A percentile compares a stretch with the other conserved stretches of the same genome.
Evolutionary conservation across 2,113 vertebrate species (phyloP).

Genomic region (Festucalex cinctus): DNA sequence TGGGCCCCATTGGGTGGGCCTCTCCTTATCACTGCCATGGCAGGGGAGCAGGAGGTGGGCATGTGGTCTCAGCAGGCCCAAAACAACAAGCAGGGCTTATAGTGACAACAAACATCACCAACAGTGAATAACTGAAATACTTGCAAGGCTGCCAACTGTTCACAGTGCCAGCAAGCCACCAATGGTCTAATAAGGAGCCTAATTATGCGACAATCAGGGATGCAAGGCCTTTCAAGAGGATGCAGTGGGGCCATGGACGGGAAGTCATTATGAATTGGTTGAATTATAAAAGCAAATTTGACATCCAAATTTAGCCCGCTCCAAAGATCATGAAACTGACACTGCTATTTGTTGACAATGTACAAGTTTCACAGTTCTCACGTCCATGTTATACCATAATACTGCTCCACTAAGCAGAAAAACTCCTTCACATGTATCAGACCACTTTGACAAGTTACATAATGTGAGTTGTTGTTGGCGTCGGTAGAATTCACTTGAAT

Average conservation of each 20-base stretch:
- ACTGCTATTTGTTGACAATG: background rate
- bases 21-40: constrained; percentile 29
- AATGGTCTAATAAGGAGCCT: constrained; percentile 9
- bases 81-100: constrained; percentile 49
- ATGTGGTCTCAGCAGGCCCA: constrained; percentile 21
- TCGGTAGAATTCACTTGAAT: background rate
- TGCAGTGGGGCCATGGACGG: background rate
- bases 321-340: constrained; percentile 16
- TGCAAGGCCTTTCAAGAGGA: constrained; percentile 14
- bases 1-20: constrained; percentile 32
- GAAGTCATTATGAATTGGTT: constrained; percentile 44
- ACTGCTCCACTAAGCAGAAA: background rate
- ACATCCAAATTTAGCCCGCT: constrained; percentile 15
- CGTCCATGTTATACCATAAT: background rate
- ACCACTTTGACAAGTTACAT: constrained; percentile 15
- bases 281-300: constrained; percentile 29
- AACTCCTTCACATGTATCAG: background rate
- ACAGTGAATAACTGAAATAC: constrained; percentile 42
- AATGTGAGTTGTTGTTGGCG: background rate
- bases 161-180: constrained; percentile 28
- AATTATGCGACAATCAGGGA: constrained; percentile 28
- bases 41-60: constrained; percentile 15
- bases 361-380: background rate
- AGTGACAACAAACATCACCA: constrained; percentile 49
- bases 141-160: constrained; percentile 30